phyloP scores from a whole-genome alignment of 2,888 invertebrate species.

The Cordilura impudica region DNA sequence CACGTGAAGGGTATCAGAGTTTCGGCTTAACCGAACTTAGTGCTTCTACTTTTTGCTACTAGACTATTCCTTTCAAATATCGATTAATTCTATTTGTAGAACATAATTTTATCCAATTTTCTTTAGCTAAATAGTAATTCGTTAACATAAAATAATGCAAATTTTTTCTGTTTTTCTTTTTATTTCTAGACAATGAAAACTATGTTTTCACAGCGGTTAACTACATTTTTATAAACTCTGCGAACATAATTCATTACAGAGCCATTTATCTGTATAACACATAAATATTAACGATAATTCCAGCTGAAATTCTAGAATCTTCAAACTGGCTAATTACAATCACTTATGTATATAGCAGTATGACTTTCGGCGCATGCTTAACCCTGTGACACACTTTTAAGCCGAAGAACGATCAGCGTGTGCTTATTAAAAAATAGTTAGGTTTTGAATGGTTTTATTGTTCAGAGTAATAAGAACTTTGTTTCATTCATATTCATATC shows the following conservation, averaged over 20 bases:
- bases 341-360: neutral
- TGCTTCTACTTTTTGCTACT: too few species aligned
- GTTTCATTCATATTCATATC: conserved; percentile 25
- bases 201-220: neutral
- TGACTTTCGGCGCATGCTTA: conserved; percentile 41
- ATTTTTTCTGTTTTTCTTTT: neutral
- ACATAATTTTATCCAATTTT: neutral
- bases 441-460: conserved; percentile 15
- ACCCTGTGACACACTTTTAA: conserved; percentile 56
- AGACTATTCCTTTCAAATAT: too few species aligned
- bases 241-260: neutral
- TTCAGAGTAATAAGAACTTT: neutral
- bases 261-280: conserved; percentile 3
- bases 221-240: neutral
- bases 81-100: too few species aligned
- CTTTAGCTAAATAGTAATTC: neutral
- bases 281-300: neutral
- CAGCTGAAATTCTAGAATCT: too few species aligned
- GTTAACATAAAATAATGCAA: neutral
- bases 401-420: neutral
- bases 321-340: neutral
- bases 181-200: conserved; percentile 5
- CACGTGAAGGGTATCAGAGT: too few species aligned
- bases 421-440: neutral
- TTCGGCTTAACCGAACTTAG: too few species aligned